These are phyloP conservation scores for Saturnia pavonia DNA, from an alignment of 2,888 invertebrate species.

Conservation along the genomic window DNA sequence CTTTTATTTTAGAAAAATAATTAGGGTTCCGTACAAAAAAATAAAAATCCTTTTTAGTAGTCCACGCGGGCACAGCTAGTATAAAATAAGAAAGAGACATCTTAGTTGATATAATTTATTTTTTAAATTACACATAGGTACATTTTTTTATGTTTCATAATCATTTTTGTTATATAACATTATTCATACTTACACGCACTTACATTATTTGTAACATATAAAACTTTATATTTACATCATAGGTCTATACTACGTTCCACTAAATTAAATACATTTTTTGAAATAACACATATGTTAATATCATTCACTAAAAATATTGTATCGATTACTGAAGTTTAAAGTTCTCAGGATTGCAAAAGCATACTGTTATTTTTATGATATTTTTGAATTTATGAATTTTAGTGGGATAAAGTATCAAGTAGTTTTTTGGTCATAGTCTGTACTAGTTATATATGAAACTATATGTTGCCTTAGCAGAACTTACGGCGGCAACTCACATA, in stretches of 20 bases:
- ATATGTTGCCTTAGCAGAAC: too few relatives aligned
- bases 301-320: neutral
- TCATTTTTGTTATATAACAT: neutral
- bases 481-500: too few relatives aligned
- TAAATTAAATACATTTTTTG: neutral
- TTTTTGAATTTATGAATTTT: too few relatives aligned
- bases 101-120: slow-evolving; percentile 12
- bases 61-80: too few relatives aligned
- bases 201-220: slow-evolving; percentile 3
- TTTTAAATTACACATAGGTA: slow-evolving; percentile 34
- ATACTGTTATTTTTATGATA: too few relatives aligned
- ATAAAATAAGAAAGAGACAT: neutral
- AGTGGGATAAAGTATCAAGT: too few relatives aligned
- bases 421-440: too few relatives aligned
- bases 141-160: slow-evolving; percentile 28
- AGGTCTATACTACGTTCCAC: neutral
- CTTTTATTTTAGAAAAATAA: too few relatives aligned
- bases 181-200: neutral
- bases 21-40: too few relatives aligned
- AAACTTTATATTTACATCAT: slow-evolving; percentile 9
- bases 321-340: neutral
- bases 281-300: neutral
- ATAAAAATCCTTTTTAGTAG: neutral
- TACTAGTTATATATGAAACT: too few relatives aligned
- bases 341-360: too few relatives aligned